phyloP scores from a whole-genome alignment of 2,113 vertebrate species.

The Perognathus longimembris region DNA sequence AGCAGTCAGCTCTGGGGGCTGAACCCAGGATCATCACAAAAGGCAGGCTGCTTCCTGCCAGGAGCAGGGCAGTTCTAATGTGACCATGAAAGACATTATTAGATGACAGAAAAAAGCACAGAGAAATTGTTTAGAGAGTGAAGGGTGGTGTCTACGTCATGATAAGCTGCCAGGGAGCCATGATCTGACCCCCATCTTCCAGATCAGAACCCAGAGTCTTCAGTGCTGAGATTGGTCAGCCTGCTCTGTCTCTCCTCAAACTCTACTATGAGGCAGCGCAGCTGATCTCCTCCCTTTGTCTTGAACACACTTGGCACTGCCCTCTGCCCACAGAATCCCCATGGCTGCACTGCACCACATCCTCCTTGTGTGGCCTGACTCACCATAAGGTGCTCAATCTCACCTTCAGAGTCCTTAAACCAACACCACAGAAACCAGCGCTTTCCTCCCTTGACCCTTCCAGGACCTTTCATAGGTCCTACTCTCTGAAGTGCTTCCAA shows the following conservation, averaged over 20 bases:
- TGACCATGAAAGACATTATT: background rate
- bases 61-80: background rate
- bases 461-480: background rate
- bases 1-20: no score
- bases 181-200: no score
- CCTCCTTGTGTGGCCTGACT: background rate
- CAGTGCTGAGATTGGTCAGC: background rate
- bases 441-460: background rate
- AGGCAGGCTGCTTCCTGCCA: background rate
- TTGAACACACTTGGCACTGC: no score
- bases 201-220: no score
- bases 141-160: background rate
- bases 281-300: background rate
- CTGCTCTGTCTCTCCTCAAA: background rate
- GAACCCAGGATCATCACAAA: rapidly evolving
- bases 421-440: background rate
- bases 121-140: background rate
- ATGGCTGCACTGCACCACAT: background rate
- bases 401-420: background rate
- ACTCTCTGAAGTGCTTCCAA: background rate
- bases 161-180: background rate
- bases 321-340: background rate
- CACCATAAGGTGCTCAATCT: background rate
- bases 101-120: background rate
- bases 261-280: background rate